Base-by-base conservation (phyloP, 2,888 invertebrate species). In the Papilio elwesi region DNA sequence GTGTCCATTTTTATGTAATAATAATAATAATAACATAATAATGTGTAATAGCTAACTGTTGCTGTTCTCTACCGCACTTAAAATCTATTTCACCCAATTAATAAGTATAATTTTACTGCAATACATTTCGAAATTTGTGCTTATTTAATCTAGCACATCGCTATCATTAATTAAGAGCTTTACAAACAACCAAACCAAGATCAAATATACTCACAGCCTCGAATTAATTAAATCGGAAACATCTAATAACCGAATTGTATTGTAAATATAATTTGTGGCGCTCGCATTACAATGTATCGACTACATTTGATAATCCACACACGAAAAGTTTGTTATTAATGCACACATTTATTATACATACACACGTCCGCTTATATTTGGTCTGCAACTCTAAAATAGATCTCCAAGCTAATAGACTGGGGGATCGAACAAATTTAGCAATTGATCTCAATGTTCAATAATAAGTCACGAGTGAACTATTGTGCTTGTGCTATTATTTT, bases 61-160 rank as follows among this genome's bases (percentile, higher is more conserved):
- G 8, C n/a, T 11, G 10, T 9, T n/a, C 12, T n/a, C 36, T 57
- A 13, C 13, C 7, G 13, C 38, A n/a, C 36, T 13, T 38, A 57
- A 57, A 36, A 57, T 57, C 3, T 0, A 55, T 57, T 57, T 57
- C 4, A 38, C 12, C 36, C 13, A 59, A 43, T 43, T 9, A 2
- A 43, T 5, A 8, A 38, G 12, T n/a, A 59, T n/a, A 38, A 52
- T 70, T 55, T 63, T 66, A 51, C 26, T 52, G 55, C 69, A 62
- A 47, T 43, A 49, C 10, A 53, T 68, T 57, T 48, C 69, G 57
- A 49, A 51, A 68, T 55, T 47, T 16, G 26, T 52, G 48, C 10
- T 26, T 62, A 70, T 70, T 74, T 71, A 65, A 74, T 76, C 70
- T 71, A 71, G 13, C 55, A 55, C 26, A 73, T 65, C 68, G 59